Percentiles rank a stretch among this genome's conserved stretches.
phyloP scores from a whole-genome alignment of 2,888 invertebrate genomes.

The Epinotia brunnichana region DNA sequence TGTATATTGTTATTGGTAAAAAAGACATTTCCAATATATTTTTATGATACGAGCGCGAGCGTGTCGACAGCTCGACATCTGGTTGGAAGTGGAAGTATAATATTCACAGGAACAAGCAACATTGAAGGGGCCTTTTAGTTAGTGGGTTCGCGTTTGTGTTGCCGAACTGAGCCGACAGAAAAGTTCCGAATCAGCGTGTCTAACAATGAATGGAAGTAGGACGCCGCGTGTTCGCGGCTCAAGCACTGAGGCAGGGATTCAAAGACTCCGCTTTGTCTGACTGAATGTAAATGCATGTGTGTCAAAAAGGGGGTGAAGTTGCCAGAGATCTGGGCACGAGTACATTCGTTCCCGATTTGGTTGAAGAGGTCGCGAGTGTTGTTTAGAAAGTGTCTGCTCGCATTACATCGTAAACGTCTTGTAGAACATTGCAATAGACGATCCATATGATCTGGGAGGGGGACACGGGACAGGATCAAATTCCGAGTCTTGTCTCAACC shows the following conservation, averaged over 20 bases:
- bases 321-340: slow-evolving; percentile 8
- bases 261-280: slow-evolving; percentile 40
- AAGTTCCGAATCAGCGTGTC: slow-evolving; percentile 46
- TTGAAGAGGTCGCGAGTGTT: not conserved
- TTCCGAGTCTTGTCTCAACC: slow-evolving; percentile 23
- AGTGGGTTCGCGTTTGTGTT: slow-evolving; percentile 36
- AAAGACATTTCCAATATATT: slow-evolving; percentile 31
- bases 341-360: slow-evolving; percentile 11
- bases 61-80: slow-evolving; percentile 18
- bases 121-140: slow-evolving; percentile 36
- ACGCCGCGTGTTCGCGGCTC: slow-evolving; percentile 46
- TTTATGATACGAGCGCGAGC: slow-evolving; percentile 29
- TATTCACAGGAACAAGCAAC: slow-evolving; percentile 27
- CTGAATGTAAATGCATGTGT: slow-evolving; percentile 40
- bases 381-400: not conserved
- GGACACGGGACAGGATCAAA: not conserved
- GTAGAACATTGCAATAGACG: not conserved
- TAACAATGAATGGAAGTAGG: slow-evolving; percentile 49
- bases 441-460: not conserved
- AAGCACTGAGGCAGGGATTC: slow-evolving; percentile 45
- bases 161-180: slow-evolving; percentile 40
- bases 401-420: slow-evolving; percentile 2
- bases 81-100: slow-evolving; percentile 18
- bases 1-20: slow-evolving; percentile 28
- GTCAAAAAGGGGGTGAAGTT: slow-evolving; percentile 41